Evolutionary conservation across 2,113 vertebrate species (phyloP), one percentile per base, ranked within the genome.

Genomic region (Clarias gariepinus): DNA sequence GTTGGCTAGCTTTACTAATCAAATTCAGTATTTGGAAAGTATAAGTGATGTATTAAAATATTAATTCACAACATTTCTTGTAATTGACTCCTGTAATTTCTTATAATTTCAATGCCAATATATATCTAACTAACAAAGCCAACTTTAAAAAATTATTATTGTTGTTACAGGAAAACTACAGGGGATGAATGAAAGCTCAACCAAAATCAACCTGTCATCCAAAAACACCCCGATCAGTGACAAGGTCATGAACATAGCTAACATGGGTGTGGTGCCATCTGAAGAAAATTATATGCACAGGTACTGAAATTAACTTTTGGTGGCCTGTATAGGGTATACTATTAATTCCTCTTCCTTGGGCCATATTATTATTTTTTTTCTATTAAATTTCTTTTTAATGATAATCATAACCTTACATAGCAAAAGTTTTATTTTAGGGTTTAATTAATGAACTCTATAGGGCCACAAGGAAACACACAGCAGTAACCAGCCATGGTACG

Each of bases 131-230:
- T 6, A 41, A 41, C 41, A 41, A 41, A 41, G 7, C 47, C 47
- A 47, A 47, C 47, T 47, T 47, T 47, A 36, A 3, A 36, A 36
- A 36, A 3, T 36, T 36, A 2, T 36, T 36, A 36, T n/a, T 0
- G 7, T 82, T 92, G 82, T 91, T 87, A 12, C 93, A 99, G 98
- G 97, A 90, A 96, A 95, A 86, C 95, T 99, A 74, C 94, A 95
- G 81, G 98, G 98, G 87, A 98, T 99, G 98, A 99, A 99, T 89
- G 98, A 99, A 92, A 96, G 93, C 41, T 97, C 96, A 9, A 86
- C 95, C 80, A 93, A 94, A 3, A 85, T 99, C 91, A 88, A 93
- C 85, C 91, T 96, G 92, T 93, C 96, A 76, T 95, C 96, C 0
- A 94, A 96, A 87, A 96, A 95, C 88, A 89, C 93, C 79, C 94